Conservation (phyloP, 2,797 vertebrate genomes). For the Thripadectes ignobilis region DNA sequence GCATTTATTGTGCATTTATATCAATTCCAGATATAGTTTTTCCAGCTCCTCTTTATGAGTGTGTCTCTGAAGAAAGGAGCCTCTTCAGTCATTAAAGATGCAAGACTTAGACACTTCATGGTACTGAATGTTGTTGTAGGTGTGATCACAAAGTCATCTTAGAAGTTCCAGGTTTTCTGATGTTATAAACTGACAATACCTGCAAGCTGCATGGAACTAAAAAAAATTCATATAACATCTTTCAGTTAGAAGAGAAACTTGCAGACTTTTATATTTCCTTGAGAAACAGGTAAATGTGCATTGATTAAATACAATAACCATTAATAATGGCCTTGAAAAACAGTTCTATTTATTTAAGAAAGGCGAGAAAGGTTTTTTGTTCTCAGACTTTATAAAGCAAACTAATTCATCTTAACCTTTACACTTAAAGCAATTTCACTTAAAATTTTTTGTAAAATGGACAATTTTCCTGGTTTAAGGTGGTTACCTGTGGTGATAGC, state of each 20-base stretch:
- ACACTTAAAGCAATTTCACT: neutral
- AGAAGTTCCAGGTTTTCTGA: neutral
- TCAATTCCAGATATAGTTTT: neutral
- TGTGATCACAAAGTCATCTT: neutral
- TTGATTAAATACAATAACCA: neutral
- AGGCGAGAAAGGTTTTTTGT: neutral
- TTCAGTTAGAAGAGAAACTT: neutral
- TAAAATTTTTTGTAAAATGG: neutral
- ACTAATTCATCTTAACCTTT: neutral
- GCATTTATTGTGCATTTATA: neutral
- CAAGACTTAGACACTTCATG: neutral
- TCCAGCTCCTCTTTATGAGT: neutral
- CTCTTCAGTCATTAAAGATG: neutral
- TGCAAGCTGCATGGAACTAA: neutral
- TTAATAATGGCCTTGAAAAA: neutral
- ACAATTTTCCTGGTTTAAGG: neutral
- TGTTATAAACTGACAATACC: neutral
- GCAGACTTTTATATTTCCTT: neutral
- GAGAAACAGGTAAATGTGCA: neutral
- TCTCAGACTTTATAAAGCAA: neutral
- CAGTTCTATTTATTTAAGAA: neutral
- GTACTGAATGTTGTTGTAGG: neutral
- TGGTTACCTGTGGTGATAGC: neutral
- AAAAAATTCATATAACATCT: neutral
- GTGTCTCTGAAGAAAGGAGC: neutral